phyloP scores from a whole-genome alignment of 2,797 vertebrate genomes.

The Hypotaenidia okinawae region DNA sequence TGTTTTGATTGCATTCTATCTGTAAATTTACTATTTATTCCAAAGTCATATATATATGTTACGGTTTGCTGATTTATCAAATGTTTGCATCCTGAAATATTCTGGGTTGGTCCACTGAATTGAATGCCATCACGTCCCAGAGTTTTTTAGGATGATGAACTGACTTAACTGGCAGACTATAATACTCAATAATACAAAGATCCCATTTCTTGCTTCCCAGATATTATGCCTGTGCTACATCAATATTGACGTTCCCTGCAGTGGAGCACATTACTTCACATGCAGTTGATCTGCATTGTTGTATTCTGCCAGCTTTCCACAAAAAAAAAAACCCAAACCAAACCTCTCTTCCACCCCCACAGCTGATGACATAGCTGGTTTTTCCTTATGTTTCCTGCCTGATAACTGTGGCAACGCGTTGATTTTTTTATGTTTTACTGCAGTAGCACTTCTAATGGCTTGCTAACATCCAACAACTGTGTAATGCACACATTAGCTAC shows the following conservation, averaged over 20 bases:
- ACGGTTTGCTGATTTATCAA: background rate
- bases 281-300: background rate
- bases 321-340: background rate
- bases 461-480: constrained; percentile 22
- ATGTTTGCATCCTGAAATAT: constrained; percentile 5
- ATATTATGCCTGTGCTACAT: background rate
- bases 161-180: background rate
- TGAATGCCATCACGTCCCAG: background rate
- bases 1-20: background rate
- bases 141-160: background rate
- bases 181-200: background rate
- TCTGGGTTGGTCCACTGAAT: background rate
- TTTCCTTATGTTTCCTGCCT: constrained; percentile 34
- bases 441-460: constrained; percentile 6
- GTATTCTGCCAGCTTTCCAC: background rate
- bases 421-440: constrained; percentile 10
- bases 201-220: background rate
- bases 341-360: background rate
- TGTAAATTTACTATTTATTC: background rate
- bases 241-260: constrained; percentile 29
- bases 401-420: background rate
- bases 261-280: background rate
- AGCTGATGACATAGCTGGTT: constrained; percentile 40
- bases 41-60: background rate
- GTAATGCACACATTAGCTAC: constrained; percentile 39